These are phyloP conservation scores for Ophiothrix spiculata DNA, from an alignment of 35 echinoderm and acorn worm genomes.

Conservation along the genomic window DNA sequence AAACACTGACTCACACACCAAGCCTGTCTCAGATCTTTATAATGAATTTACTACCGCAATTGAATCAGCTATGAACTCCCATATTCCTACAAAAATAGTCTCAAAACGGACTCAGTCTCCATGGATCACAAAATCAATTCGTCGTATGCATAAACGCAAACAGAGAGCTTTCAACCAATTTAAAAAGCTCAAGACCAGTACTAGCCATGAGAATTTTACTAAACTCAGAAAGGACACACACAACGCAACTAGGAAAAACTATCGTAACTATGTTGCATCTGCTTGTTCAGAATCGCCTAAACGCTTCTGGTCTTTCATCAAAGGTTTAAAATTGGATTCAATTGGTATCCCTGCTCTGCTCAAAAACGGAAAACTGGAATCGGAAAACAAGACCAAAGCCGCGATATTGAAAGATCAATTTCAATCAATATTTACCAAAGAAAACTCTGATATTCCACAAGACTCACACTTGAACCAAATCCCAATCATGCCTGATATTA, in stretches of 20 bases:
- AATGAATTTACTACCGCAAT: background rate
- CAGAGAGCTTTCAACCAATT: background rate
- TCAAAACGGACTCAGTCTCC: background rate
- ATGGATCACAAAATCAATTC: background rate
- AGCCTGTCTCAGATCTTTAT: background rate
- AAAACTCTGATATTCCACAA: background rate
- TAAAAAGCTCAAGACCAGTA: background rate
- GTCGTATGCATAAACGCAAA: background rate
- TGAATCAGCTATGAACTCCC: background rate
- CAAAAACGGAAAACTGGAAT: slow-evolving; percentile 4
- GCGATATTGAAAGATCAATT: slow-evolving; percentile 24
- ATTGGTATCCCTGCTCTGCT: slow-evolving; percentile 7
- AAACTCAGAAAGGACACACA: slow-evolving; percentile 41
- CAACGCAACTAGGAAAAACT: background rate
- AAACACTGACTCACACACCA: background rate
- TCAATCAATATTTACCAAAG: slow-evolving; percentile 25
- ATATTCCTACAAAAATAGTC: slow-evolving; percentile 1
- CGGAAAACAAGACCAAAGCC: slow-evolving; percentile 12
- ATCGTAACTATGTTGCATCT: slow-evolving; percentile 2
- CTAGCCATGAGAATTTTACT: no score
- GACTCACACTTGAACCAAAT: background rate
- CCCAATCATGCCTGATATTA: background rate
- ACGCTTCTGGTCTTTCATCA: slow-evolving; percentile 34
- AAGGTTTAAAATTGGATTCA: slow-evolving; percentile 14
- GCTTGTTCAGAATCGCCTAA: slow-evolving; percentile 22